phyloP scores from a whole-genome alignment of 1,140 invertebrate species.

The Pentalonia nigronervosa region DNA sequence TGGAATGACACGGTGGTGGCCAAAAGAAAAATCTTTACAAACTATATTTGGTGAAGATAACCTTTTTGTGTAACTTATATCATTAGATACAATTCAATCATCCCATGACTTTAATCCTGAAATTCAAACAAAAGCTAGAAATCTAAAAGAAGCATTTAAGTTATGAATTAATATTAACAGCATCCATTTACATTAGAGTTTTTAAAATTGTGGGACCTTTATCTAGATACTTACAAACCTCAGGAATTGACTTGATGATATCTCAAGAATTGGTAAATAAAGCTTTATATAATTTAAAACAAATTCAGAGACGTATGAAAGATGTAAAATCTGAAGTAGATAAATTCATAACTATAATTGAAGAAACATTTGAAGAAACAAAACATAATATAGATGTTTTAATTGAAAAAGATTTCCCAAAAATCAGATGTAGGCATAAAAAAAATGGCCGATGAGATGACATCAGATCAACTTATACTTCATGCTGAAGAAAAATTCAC shows the following conservation, averaged over 20 bases:
- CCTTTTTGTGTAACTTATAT: no score
- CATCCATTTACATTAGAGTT: background rate
- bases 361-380: no score
- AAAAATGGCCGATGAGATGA: no score
- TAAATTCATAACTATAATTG: background rate
- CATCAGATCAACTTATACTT: constrained; percentile 27
- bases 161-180: constrained; percentile 15
- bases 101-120: no score
- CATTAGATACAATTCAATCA: no score
- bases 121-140: no score
- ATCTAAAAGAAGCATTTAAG: constrained; percentile 32
- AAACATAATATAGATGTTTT: constrained; percentile 2
- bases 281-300: constrained; percentile 22
- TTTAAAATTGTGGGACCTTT: background rate
- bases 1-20: background rate
- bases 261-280: constrained; percentile 33
- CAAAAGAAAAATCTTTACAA: no score
- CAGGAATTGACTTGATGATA: constrained; percentile 22
- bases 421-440: constrained; percentile 2
- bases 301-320: constrained; percentile 24
- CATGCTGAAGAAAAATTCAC: background rate
- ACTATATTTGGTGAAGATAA: no score
- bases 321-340: background rate
- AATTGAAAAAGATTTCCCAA: constrained; percentile 15
- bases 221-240: constrained; percentile 37